These are phyloP conservation scores for Linepithema humile DNA, from an alignment of 1,140 invertebrate genomes.

Conservation along the genomic window DNA sequence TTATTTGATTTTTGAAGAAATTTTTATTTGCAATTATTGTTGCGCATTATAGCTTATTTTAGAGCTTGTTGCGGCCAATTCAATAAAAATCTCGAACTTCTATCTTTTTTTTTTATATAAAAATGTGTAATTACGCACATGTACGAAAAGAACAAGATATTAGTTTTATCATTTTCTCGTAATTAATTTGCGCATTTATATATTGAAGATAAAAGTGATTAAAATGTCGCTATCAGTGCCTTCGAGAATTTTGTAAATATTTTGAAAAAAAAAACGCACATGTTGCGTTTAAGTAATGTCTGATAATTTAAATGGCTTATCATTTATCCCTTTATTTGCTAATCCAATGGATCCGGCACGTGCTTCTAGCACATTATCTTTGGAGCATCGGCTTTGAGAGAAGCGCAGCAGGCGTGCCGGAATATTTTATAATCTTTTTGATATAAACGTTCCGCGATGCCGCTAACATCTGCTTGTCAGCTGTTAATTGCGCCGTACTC, in stretches of 20 bases:
- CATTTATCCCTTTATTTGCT: conserved; percentile 27
- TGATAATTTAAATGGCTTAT: conserved; percentile 26
- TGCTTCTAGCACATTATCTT: conserved; percentile 5
- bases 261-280: too few relatives aligned
- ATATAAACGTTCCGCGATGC: conserved; percentile 52
- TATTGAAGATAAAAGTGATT: background rate
- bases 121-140: background rate
- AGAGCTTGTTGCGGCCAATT: background rate
- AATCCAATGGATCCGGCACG: conserved; percentile 25
- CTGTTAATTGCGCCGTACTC: conserved; percentile 57
- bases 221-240: background rate
- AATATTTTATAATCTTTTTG: conserved; percentile 51
- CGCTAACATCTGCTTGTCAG: conserved; percentile 61
- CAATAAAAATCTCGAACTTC: background rate
- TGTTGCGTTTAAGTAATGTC: background rate
- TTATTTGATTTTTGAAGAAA: too few relatives aligned
- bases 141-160: background rate
- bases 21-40: background rate
- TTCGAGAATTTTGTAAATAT: background rate
- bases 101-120: too few relatives aligned
- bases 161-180: background rate
- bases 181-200: background rate
- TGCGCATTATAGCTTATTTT: background rate
- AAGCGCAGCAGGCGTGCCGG: background rate
- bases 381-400: background rate